Evolutionary conservation across 2,113 vertebrate genomes (phyloP), one percentile per base, ranked within the genome.

Genomic region (Manacus vitellinus): DNA sequence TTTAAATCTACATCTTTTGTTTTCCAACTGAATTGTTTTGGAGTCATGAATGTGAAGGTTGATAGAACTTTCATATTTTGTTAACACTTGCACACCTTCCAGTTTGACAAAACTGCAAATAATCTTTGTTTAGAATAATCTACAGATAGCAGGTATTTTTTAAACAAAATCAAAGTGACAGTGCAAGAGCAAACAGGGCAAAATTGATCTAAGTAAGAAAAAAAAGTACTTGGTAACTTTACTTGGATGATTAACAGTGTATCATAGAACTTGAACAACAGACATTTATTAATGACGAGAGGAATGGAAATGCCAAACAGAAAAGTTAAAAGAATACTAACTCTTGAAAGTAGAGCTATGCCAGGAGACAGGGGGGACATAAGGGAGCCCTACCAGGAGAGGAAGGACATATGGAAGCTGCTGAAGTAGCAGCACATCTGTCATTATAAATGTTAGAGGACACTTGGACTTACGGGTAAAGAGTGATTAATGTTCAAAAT

Each of bases 301-400:
- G 22, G 51, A 91, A 77, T 51, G 23, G n/a, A 88, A 93, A 85
- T 70, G 77, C 30, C 66, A 89, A 85, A 78, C 10, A 75, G 33
- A 91, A 89, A 75, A 95, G 74, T 51, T 62, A 85, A 89, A 89
- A 37, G 66, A 94, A 95, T 93, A 52, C 78, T 89, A 93, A 97
- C 31, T 89, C 71, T 55, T 68, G 33, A 93, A 85, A 93, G 63
- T 2, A 82, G 33, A 82, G 33, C 62, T 78, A 49, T 88, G 89
- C 89, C 92, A 97, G 62, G 77, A 95, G 87, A 75, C 44, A 22
- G 43, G 30, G 33, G 14, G 52, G 47, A 67, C 56, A 44, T 55
- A 55, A 93, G 43, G 63, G 31, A 94, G 49, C 30, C 25, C 61
- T 85, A 93, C 91, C 93, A 95, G 80, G 28, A 88, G 13, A 87